Percentiles rank a stretch among this genome's conserved stretches.
Conservation (phyloP, 2,888 invertebrate genomes). For the Selenia dentaria region DNA sequence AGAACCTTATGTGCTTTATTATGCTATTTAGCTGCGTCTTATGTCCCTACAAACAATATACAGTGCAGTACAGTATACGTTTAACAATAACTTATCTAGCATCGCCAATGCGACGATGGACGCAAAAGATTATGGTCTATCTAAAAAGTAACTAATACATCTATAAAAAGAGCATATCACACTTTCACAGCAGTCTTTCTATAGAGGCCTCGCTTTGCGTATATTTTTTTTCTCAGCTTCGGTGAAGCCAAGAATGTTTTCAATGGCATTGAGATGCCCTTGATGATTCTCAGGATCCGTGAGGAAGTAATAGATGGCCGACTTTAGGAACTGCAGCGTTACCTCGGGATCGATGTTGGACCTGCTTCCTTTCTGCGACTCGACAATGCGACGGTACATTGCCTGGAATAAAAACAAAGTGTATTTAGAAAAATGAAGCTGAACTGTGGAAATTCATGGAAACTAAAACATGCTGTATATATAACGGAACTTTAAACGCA, state of each 20-base stretch:
- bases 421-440: neutral
- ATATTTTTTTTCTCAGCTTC: constrained; percentile 92
- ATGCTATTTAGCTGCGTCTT: constrained; percentile 37
- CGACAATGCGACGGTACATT: constrained; percentile 93
- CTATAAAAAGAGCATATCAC: constrained; percentile 69
- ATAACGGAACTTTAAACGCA: neutral
- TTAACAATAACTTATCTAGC: constrained; percentile 23
- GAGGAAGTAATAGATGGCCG: constrained; percentile 96
- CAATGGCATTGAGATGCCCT: constrained; percentile 95
- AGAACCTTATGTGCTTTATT: constrained; percentile 52
- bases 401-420: constrained; percentile 81
- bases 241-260: constrained; percentile 95
- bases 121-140: constrained; percentile 48
- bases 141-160: constrained; percentile 51
- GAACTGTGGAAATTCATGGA: neutral
- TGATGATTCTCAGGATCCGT: constrained; percentile 95
- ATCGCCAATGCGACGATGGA: constrained; percentile 49
- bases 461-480: constrained; percentile 2
- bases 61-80: constrained; percentile 3
- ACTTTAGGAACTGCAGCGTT: constrained; percentile 95
- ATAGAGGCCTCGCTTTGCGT: constrained; percentile 86
- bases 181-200: constrained; percentile 69
- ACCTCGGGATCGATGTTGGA: constrained; percentile 94
- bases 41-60: no score
- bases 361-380: constrained; percentile 89